Evolutionary conservation across 92 coral and sea anemone species (phyloP).

Genomic region (Palythoa heliodiscus): DNA sequence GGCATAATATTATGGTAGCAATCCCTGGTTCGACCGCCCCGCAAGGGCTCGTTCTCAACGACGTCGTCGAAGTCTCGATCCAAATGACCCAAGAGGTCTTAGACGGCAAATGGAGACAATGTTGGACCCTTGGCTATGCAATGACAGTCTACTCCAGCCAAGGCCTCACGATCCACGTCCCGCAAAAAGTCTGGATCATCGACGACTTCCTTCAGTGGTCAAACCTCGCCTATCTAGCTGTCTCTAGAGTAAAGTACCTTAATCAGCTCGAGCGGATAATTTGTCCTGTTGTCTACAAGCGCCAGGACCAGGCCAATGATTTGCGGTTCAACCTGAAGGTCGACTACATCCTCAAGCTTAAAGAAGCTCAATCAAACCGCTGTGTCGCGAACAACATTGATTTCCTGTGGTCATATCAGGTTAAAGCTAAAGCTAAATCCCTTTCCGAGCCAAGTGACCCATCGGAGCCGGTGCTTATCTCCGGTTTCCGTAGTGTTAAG

Average conservation of each 20-base stretch:
- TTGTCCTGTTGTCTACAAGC: neutral
- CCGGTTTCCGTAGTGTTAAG: too few relatives aligned
- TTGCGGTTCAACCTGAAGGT: neutral
- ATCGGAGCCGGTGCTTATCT: too few relatives aligned
- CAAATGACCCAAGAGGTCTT: neutral
- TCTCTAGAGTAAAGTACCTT: neutral
- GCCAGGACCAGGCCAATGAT: neutral
- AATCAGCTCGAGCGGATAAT: neutral
- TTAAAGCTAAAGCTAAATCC: too few relatives aligned
- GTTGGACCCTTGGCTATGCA: neutral
- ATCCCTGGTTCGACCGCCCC: neutral
- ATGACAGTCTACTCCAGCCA: conserved; percentile 1
- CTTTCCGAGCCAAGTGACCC: too few relatives aligned
- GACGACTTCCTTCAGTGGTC: neutral
- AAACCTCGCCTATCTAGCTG: neutral
- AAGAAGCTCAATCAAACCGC: neutral
- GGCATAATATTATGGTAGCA: neutral
- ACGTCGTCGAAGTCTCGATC: neutral
- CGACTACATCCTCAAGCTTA: neutral
- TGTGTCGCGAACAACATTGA: neutral
- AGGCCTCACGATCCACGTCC: conserved; percentile 7
- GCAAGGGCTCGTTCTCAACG: conserved; percentile 6
- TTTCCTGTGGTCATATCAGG: neutral
- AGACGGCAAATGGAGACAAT: neutral
- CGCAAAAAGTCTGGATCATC: conserved; percentile 7